Percentiles rank a stretch among this genome's conserved stretches.
phyloP scores from a whole-genome alignment of 2,888 invertebrate species.

The Atherix ibis region DNA sequence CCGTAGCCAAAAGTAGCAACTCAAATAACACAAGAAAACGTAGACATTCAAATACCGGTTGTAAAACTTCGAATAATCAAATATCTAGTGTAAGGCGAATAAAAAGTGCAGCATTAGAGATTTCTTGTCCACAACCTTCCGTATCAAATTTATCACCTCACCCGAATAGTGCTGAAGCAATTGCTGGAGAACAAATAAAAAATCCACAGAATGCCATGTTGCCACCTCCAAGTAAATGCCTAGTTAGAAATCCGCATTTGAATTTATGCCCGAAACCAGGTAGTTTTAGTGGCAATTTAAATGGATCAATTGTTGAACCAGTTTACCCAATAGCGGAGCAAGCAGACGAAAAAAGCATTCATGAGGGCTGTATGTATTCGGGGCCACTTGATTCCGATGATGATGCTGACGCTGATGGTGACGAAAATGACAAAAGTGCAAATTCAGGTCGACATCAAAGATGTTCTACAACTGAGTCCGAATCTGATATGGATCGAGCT shows the following conservation, averaged over 20 bases:
- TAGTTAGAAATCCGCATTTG: slow-evolving; percentile 53
- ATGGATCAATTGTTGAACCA: slow-evolving; percentile 36
- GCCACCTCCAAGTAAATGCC: slow-evolving; percentile 53
- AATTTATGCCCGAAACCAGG: slow-evolving; percentile 45
- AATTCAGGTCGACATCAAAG: slow-evolving; percentile 7
- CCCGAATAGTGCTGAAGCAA: slow-evolving; percentile 67
- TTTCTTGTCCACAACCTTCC: slow-evolving; percentile 51
- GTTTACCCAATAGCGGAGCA: slow-evolving; percentile 76
- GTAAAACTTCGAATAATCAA: slow-evolving; percentile 31
- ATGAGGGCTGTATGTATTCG: slow-evolving; percentile 16
- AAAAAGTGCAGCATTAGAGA: slow-evolving; percentile 54
- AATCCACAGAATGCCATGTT: slow-evolving; percentile 46
- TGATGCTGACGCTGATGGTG: slow-evolving; percentile 43
- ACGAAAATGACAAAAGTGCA: slow-evolving; percentile 34
- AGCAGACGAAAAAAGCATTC: slow-evolving; percentile 48
- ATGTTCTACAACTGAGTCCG: slow-evolving; percentile 15
- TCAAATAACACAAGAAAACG: slow-evolving; percentile 14
- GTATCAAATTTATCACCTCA: slow-evolving; percentile 60
- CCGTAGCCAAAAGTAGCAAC: slow-evolving; percentile 20
- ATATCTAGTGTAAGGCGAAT: slow-evolving; percentile 41
- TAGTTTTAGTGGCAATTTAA: slow-evolving; percentile 15
- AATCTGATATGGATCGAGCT: slow-evolving; percentile 17
- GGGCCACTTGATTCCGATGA: slow-evolving; percentile 30
- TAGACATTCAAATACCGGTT: slow-evolving; percentile 34
- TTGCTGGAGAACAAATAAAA: slow-evolving; percentile 45